Conservation (phyloP, 1,140 invertebrate genomes). For the Chymomyza costata region DNA sequence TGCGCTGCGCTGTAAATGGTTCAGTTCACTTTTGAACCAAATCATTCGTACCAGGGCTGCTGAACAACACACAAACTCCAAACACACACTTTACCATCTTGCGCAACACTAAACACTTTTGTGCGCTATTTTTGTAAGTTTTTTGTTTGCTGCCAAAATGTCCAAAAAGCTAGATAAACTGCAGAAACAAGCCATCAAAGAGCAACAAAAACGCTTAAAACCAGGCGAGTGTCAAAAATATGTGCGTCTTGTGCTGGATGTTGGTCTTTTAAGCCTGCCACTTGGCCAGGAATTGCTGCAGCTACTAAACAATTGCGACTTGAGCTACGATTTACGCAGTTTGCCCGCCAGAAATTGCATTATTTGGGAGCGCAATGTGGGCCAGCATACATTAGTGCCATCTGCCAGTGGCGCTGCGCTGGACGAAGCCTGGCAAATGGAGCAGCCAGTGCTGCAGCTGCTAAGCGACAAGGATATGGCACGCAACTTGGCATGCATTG, state of each 20-base stretch:
- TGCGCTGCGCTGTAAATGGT: conserved; percentile 16
- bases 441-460: conserved; percentile 45
- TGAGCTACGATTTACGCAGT: conserved; percentile 51
- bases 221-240: conserved; percentile 77
- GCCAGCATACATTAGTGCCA: conserved; percentile 36
- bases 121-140: too few species aligned
- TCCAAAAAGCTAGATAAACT: conserved; percentile 54
- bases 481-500: conserved; percentile 25
- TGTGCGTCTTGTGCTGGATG: conserved; percentile 76
- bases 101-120: conserved; percentile 12
- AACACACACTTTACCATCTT: conserved; percentile 4
- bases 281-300: conserved; percentile 39
- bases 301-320: conserved; percentile 20
- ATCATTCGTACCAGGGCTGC: too few species aligned
- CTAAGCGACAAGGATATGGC: conserved; percentile 29
- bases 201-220: conserved; percentile 74
- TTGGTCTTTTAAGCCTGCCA: conserved; percentile 19
- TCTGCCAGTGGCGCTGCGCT: conserved; percentile 10
- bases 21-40: conserved; percentile 3
- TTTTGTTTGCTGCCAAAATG: conserved; percentile 13
- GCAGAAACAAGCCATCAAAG: conserved; percentile 56
- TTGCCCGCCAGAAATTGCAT: conserved; percentile 53
- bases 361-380: conserved; percentile 75
- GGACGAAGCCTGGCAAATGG: conserved; percentile 51
- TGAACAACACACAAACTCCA: background rate